Evolutionary conservation across 2,888 invertebrate genomes (phyloP), one percentile per base, ranked within the genome.

Genomic region (Crepidodera aurea): DNA sequence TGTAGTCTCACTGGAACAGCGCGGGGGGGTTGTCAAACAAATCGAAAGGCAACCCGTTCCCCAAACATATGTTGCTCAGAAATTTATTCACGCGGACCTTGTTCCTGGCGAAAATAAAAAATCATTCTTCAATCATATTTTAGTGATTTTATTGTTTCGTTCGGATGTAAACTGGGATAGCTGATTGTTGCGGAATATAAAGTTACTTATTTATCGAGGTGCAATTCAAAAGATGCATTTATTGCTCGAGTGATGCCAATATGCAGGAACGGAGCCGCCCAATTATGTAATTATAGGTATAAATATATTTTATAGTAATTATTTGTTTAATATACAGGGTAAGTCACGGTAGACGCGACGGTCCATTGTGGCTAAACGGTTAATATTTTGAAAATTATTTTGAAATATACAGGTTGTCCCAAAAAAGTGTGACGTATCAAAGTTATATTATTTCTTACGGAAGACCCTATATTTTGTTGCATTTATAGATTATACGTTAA

Each of bases 111-210:
- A 72, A 77, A 78, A 78, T 76, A 79, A 80, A 80, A 78, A 76
- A 73, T 73, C 76, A 78, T 79, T 80, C 79, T 79, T 79, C 79
- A 80, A 80, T 81, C 80, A 81, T 81, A 81, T 81, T 80, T 81
- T 78, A 81, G 79, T 77, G 77, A 81, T 80, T 81, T 81, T 81
- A 81, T 81, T 81, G 80, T 81, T 81, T 80, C 73, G 79, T 72
- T 74, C 73, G 79, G 78, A 79, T 80, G 79, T 79, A 81, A 80
- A 81, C 78, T 80, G 77, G 79, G 77, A 79, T 78, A 80, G 78
- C 78, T 80, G 81, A 81, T 81, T 81, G 80, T 81, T 75, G 77
- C 75, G 70, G 79, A 76, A 80, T 80, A 81, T 81, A 81, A 81
- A 81, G 79, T 81, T 78, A 79, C 79, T 80, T 81, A 80, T 81